Evolutionary conservation across 2,113 vertebrate species (phyloP), one percentile per base, ranked within the genome.

Genomic region (Sinocyclocheilus anshuiensis): DNA sequence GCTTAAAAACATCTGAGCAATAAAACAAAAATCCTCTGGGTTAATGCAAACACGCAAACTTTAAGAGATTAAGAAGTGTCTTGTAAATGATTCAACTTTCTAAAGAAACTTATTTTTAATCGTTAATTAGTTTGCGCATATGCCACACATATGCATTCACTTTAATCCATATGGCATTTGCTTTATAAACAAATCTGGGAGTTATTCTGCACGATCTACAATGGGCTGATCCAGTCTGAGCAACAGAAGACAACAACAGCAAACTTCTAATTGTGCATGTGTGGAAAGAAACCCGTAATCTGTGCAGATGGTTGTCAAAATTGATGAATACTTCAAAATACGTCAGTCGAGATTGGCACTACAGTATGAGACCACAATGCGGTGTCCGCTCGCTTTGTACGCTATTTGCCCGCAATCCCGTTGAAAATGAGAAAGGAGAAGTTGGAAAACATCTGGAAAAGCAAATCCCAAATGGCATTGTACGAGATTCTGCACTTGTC

Each of bases 271-370:
- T 80, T 89, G 86, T 84, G 88, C 77, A 78, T 83, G 84, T 88
- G 81, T 33, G 83, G 57, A 77, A 75, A 63, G 71, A 59, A 72
- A 57, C 45, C 67, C 85, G 76, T 39, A 57, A 71, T 80, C 63
- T n/a, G 75, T 72, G 80, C 87, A 90, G 89, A 90, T 91, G 91
- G 91, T 26, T 90, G 89, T 90, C 89, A 91, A 65, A 86, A 75
- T 39, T 61, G 67, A 88, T 39, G 50, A 84, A 65, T 86, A 55
- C 45, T 55, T 84, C 67, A 63, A n/a, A 86, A 75, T 83, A 82
- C 33, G 61, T 79, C 78, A 84, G 26, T 71, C 16, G 29, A 81
- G 81, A 86, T 67, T 61, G 57, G 57, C 33, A 83, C 79, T 79
- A 77, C 81, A 45, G 77, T 86, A 48, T 81, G 57, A 48, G 12